Evolutionary conservation across 2,888 invertebrate species (phyloP).

Genomic region (Tenthredo scrophulariae): DNA sequence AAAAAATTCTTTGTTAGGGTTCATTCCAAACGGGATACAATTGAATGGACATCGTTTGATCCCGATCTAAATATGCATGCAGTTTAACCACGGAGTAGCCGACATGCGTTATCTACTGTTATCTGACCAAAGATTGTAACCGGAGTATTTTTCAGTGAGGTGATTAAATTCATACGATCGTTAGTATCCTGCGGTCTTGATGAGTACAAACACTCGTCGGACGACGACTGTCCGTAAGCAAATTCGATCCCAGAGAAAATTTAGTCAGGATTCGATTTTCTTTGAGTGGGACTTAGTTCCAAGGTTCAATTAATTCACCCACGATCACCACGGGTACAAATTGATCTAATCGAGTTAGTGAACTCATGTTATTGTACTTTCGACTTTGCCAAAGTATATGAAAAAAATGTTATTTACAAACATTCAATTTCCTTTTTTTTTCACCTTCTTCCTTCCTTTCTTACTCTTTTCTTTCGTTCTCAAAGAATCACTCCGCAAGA

Average conservation of each 20-base stretch:
- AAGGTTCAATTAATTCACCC: conserved; percentile 27
- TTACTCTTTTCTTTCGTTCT: not conserved
- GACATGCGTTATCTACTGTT: not conserved
- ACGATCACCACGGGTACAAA: conserved; percentile 19
- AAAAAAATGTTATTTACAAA: not conserved
- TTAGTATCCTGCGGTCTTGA: not conserved
- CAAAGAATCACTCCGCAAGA: not conserved
- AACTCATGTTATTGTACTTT: not conserved
- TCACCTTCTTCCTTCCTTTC: not conserved
- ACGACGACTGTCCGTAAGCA: conserved; percentile 41
- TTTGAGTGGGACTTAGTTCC: conserved; percentile 44
- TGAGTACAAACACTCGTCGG: conserved; percentile 42
- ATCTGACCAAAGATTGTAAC: not conserved
- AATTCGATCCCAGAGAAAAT: conserved; percentile 41
- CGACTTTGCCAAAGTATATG: not conserved
- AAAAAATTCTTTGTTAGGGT: not conserved
- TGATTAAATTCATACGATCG: not conserved
- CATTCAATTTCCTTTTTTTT: not conserved
- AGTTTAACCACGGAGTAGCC: not conserved
- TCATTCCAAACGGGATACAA: not conserved
- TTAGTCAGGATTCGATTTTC: conserved; percentile 50
- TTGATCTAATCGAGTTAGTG: not conserved
- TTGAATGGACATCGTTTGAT: not conserved
- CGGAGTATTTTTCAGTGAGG: not conserved
- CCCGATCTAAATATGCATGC: not conserved